phyloP scores from a whole-genome alignment of 2,888 invertebrate species.

The Watsonalla cultraria region DNA sequence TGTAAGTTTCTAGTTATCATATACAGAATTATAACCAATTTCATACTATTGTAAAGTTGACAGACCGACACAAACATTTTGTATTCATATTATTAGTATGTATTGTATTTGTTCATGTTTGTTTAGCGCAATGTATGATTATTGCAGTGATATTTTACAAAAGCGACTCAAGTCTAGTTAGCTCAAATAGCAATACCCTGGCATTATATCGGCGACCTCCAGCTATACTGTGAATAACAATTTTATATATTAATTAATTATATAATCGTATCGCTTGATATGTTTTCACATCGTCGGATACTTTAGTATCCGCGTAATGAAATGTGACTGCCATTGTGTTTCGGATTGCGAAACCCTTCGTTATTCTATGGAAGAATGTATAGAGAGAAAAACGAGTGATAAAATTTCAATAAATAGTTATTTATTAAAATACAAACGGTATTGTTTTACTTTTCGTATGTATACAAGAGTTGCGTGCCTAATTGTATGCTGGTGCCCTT shows the following conservation, averaged over 20 bases:
- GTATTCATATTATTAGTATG: too few relatives aligned
- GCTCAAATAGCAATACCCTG: not conserved
- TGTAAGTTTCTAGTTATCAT: too few relatives aligned
- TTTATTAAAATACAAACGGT: slow-evolving; percentile 15
- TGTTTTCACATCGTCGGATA: not conserved
- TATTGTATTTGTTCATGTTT: too few relatives aligned
- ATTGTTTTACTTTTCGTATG: slow-evolving; percentile 54
- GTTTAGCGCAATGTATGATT: too few relatives aligned
- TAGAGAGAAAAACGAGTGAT: slow-evolving; percentile 5
- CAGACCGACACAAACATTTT: too few relatives aligned
- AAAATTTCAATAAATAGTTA: slow-evolving; percentile 12
- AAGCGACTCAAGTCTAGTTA: not conserved
- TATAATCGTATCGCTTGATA: not conserved
- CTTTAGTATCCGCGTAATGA: not conserved
- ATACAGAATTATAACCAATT: too few relatives aligned
- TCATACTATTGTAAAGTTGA: too few relatives aligned
- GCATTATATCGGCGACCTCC: not conserved
- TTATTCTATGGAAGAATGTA: not conserved
- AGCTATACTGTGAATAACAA: not conserved
- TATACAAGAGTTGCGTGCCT: slow-evolving; percentile 76
- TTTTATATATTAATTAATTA: not conserved
- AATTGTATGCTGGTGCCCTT: slow-evolving; percentile 66
- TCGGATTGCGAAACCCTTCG: not conserved
- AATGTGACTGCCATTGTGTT: not conserved
- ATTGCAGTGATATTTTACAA: too few relatives aligned